These are phyloP conservation scores for Helicoverpa assulta DNA, from an alignment of 2,888 invertebrate species.

Conservation along the genomic window DNA sequence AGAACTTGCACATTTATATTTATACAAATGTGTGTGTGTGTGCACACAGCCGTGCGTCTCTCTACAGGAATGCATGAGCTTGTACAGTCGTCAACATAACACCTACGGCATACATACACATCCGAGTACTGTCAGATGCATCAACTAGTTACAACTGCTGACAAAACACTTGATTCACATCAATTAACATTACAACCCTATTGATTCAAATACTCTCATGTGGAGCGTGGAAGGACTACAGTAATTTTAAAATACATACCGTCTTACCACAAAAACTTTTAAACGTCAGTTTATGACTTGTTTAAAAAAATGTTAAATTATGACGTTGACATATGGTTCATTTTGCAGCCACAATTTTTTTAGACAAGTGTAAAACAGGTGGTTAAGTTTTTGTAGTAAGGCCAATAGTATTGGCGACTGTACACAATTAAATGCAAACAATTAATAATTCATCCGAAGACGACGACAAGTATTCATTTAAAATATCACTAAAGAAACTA, in stretches of 20 bases:
- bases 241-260: conserved; percentile 41
- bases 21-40: conserved; percentile 66
- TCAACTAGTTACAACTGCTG: conserved; percentile 50
- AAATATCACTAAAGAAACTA: conserved; percentile 78
- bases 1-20: conserved; percentile 78
- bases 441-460: conserved; percentile 59
- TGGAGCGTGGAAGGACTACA: conserved; percentile 26
- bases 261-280: no score
- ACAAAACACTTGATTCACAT: conserved; percentile 49
- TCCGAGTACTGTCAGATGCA: conserved; percentile 36
- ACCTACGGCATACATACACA: conserved; percentile 41
- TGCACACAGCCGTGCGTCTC: conserved; percentile 67
- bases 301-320: no score
- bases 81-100: conserved; percentile 68
- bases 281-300: no score
- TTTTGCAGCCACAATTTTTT: no score
- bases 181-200: conserved; percentile 51
- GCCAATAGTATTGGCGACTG: conserved; percentile 64
- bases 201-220: conserved; percentile 37
- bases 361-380: no score
- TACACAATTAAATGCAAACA: conserved; percentile 79
- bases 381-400: no score
- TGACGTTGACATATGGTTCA: no score
- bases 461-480: conserved; percentile 67
- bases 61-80: conserved; percentile 78